Evolutionary conservation across 1,140 invertebrate genomes (phyloP).

Genomic region (Drosophila kikkawai): DNA sequence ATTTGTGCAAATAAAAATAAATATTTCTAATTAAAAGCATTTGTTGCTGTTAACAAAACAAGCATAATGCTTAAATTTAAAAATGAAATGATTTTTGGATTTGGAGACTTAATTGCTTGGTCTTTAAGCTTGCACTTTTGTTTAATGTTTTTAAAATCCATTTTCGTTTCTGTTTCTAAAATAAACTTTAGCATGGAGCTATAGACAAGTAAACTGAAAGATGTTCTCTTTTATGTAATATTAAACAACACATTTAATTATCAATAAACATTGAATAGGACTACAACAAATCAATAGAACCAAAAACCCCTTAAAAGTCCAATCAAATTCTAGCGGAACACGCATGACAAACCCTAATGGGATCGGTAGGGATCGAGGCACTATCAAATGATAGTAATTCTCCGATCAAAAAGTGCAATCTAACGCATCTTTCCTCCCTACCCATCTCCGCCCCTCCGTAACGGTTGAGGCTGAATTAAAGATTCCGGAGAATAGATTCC

Average conservation of each 20-base stretch:
- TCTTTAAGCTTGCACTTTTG: not conserved
- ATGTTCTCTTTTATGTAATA: not conserved
- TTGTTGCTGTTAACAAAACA: not conserved
- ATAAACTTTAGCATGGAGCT: not conserved
- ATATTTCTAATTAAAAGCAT: conserved; percentile 5
- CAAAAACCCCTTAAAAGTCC: not conserved
- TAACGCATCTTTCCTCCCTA: conserved; percentile 13
- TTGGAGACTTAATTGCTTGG: not conserved
- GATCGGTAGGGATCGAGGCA: conserved; percentile 4
- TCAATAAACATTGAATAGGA: not conserved
- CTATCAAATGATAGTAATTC: conserved; percentile 38
- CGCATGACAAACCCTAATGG: conserved; percentile 17
- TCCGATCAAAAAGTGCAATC: conserved; percentile 41
- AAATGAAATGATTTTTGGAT: not conserved
- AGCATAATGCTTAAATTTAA: no score
- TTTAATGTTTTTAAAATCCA: not conserved
- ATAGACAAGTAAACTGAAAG: not conserved
- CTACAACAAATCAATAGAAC: not conserved
- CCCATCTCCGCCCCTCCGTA: conserved; percentile 4
- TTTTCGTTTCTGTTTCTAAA: no score
- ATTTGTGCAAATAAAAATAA: conserved; percentile 2
- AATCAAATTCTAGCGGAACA: not conserved
- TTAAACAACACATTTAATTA: not conserved
- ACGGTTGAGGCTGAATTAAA: conserved; percentile 39
- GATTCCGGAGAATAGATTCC: conserved; percentile 20